Evolutionary conservation across 2,888 invertebrate species (phyloP), one percentile per base, ranked within the genome.

Genomic region (Junonia oenone): DNA sequence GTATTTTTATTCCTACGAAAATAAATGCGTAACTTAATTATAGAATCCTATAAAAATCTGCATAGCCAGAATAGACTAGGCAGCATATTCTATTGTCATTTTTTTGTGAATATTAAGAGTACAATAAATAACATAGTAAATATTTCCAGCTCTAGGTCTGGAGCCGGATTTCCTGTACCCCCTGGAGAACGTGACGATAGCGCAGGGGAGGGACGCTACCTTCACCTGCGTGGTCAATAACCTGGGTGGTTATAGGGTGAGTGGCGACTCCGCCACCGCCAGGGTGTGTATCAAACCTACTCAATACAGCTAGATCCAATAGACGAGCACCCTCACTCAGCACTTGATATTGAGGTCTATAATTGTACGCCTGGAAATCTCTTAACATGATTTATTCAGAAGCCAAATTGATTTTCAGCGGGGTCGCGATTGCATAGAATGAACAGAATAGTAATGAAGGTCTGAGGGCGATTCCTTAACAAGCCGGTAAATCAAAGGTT

Each of bases 241-340:
- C 92, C 93, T 96, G 80, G 94, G 94, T 75, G 93, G 93, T 91
- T 93, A 95, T 92, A 94, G 95, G 95, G 97, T 97, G 96, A 96
- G 96, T 96, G 95, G 95, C 92, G 95, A 95, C 91, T 92, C 93
- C 92, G 92, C 94, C 91, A 93, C 93, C 83, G 94, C 94, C 92
- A 94, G 95, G 95, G 95, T 95, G 95, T 94, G 95, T 95, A 95
- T 94, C 92, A 76, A 83, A 81, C 80, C 70, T 73, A 85, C 79
- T 80, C 79, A 72, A 73, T 84, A 83, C 88, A 86, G 83, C 80
- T 86, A 83, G 72, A 73, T 65, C 67, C 61, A 75, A 73, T 87
- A 88, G 88, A 80, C 82, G 82, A 83, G 89, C 89, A 89, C 86
- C 70, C 71, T 78, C 79, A 80, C 75, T 68, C 65, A 74, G 83